Conservation (phyloP, 2,888 invertebrate genomes). For the Cosmopolites sordidus region DNA sequence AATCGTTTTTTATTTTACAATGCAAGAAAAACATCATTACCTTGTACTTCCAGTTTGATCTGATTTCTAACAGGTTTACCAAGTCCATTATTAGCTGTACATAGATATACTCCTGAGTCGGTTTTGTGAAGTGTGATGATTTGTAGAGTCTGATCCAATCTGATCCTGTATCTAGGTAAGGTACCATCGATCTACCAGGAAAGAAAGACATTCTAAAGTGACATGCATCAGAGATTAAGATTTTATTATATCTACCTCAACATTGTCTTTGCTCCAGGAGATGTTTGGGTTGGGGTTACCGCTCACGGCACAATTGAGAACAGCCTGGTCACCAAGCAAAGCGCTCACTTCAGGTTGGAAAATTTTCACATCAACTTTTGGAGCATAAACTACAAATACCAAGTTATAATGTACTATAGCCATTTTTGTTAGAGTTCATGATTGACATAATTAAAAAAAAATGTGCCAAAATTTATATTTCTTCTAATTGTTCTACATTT, state of each 20-base stretch:
- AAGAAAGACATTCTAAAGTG: background rate
- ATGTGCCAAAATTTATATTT: too few species aligned
- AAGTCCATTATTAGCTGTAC: conserved; percentile 76
- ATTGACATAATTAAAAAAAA: too few species aligned
- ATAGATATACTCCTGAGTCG: conserved; percentile 82
- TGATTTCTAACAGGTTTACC: conserved; percentile 65
- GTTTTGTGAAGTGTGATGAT: conserved; percentile 75
- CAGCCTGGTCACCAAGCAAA: conserved; percentile 69
- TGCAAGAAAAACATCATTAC: conserved; percentile 51
- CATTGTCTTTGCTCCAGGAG: conserved; percentile 69
- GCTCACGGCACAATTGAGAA: conserved; percentile 68
- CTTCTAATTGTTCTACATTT: too few species aligned
- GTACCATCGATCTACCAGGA: conserved; percentile 66
- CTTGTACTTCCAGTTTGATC: conserved; percentile 67
- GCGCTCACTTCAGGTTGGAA: conserved; percentile 60
- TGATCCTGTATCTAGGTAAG: conserved; percentile 66
- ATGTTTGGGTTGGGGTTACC: conserved; percentile 75
- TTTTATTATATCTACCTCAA: conserved; percentile 16
- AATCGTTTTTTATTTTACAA: background rate
- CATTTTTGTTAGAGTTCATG: too few species aligned
- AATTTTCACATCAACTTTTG: conserved; percentile 42
- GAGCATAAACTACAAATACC: conserved; percentile 40
- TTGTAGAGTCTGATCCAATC: conserved; percentile 66
- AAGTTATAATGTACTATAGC: too few species aligned
- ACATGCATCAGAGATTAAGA: too few species aligned